Base-by-base conservation (phyloP, 1,140 invertebrate species). In the Papilio polyxenes region DNA sequence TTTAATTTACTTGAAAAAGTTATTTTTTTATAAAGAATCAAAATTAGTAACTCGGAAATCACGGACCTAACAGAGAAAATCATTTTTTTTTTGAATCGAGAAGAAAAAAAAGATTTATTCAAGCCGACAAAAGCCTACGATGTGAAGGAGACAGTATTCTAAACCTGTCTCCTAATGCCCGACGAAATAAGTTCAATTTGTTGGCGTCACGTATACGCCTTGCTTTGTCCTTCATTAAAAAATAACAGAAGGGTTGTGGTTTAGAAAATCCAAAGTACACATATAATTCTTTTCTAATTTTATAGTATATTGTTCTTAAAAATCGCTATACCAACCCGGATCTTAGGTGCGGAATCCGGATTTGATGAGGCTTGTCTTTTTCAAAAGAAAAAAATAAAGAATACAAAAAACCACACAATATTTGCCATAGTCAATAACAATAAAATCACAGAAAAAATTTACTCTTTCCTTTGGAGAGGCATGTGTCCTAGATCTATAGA, bases 221-320 rank as follows among this genome's bases (percentile, higher is more conserved):
- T 69, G 65, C 65, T 37, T 72, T 72, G 65, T 72, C 65, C 65
- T 72, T 72, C 65, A 72, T 72, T 72, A 72, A 72, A 72, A 37
- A 37, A 37, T 5, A 72, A 72, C 65, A 72, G 65, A 72, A 72
- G 65, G 65, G 65, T 72, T 72, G 65, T 17, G 65, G 65, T 72
- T 37, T 72, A 72, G 5, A 72, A 37, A 40, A 40, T 72, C 37
- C 11, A 13, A 31, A 72, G 65, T 72, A 72, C 65, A 0, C 13
- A 31, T 15, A 69, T 20, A 59, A 59, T 20, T 59, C 56, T 59
- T 59, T 59, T 59, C 17, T 59, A 59, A 20, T 59, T 59, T 59
- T 2, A 9, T 6, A 20, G 20, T 9, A 59, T n/a, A 20, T 59
- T 59, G 1, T 59, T 59, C n/a, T 59, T 59, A 6, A 53, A 53